phyloP scores from a whole-genome alignment of 30 jellyfish, hydroid and myxozoan genomes.

The Clytia hemisphaerica region DNA sequence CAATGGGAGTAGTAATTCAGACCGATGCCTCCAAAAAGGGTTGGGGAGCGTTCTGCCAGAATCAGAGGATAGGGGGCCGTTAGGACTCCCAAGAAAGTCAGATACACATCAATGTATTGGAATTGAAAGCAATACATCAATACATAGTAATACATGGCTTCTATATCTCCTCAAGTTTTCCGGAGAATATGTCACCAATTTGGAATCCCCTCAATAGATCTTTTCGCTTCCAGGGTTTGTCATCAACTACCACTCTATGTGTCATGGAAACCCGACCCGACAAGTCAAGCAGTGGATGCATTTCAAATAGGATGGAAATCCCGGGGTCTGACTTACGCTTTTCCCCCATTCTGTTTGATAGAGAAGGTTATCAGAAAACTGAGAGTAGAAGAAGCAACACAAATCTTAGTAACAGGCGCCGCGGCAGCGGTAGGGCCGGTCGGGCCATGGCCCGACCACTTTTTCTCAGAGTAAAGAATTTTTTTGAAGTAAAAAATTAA shows the following conservation, averaged over 20 bases:
- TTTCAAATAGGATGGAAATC: conserved; percentile 18
- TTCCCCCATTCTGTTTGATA: conserved; percentile 35
- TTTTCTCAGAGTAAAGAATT: too few relatives aligned
- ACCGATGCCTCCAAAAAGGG: conserved; percentile 45
- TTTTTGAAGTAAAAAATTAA: too few relatives aligned
- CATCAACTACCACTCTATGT: conserved; percentile 33
- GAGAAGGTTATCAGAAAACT: conserved; percentile 25
- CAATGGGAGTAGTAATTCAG: not conserved
- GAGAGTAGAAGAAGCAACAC: not conserved
- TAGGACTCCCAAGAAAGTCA: conserved; percentile 9
- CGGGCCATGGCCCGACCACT: too few relatives aligned
- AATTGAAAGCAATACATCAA: conserved; percentile 14
- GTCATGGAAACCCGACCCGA: conserved; percentile 36
- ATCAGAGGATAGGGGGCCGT: conserved; percentile 7
- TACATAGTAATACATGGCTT: conserved; percentile 7
- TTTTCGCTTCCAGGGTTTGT: conserved; percentile 33
- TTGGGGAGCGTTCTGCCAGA: conserved; percentile 39
- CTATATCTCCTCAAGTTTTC: conserved; percentile 14
- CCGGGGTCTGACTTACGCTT: conserved; percentile 26
- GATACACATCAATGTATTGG: conserved; percentile 22
- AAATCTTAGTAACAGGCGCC: conserved; percentile 19
- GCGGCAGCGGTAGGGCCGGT: too few relatives aligned
- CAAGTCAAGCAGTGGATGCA: conserved; percentile 33
- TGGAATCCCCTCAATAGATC: conserved; percentile 31
- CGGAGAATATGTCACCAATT: conserved; percentile 13